Evolutionary conservation across 35 echinoderm and acorn worm genomes (phyloP), one percentile per base, ranked within the genome.

Genomic region (Heliocidaris tuberculata): DNA sequence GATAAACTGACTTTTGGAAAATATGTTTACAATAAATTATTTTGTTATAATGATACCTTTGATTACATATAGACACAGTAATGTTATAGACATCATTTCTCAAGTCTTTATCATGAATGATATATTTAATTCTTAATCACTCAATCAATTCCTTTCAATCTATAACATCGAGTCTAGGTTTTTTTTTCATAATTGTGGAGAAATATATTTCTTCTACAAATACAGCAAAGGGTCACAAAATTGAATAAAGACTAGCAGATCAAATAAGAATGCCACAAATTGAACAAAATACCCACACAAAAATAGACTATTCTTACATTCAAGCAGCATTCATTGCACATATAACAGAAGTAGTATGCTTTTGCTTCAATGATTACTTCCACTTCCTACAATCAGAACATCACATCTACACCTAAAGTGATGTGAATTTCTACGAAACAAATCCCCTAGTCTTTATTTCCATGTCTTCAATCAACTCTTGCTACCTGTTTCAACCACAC

Each of bases 401-500:
- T 78, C 65, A n/a, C 17, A 78, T n/a, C 65, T 78, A 27, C 21
- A 10, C 9, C 52, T 56, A 56, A 56, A 78, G 17, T 78, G 27
- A 78, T 78, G 19, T 7, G 15, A 78, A 78, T 78, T 78, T 78
- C 65, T 78, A 4, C 27, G 21, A 78, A 78, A 78, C 65, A 78
- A 78, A 78, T 78, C 65, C 65, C 27, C 21, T 21, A 21, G 7
- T 78, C 65, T 56, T 78, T 78, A 78, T 78, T 78, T 78, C 65
- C 65, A 27, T 19, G 21, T 21, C 65, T 78, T 78, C 65, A 78
- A n/a, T 78, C 65, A 78, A 27, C 65, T n/a, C 65, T 78, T 27
- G 65, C 65, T 78, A 78, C 65, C 65, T 78, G 65, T 78, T 78
- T 24, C 65, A 78, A 78, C 65, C 65, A 78, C 65, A 78, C 65